phyloP scores from a whole-genome alignment of 2,888 invertebrate genomes.

The Cephus sareptanus region DNA sequence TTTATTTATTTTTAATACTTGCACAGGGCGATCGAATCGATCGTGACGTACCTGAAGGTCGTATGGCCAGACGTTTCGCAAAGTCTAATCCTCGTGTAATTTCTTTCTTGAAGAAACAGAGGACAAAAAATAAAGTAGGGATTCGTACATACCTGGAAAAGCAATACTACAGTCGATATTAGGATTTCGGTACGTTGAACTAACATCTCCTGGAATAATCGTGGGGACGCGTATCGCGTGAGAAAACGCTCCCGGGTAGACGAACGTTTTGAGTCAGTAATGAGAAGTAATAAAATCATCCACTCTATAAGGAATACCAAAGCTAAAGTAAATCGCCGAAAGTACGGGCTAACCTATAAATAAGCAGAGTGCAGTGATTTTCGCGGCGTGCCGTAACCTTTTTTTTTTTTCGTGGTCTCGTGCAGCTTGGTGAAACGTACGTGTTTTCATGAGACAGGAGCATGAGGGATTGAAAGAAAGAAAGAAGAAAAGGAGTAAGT shows the following conservation, averaged over 20 bases:
- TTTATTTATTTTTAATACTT: neutral
- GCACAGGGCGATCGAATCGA: neutral
- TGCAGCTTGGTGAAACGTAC: neutral
- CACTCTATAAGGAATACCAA: neutral
- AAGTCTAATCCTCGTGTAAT: neutral
- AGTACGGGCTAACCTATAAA: neutral
- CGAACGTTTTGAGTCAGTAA: neutral
- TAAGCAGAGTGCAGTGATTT: neutral
- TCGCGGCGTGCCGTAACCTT: neutral
- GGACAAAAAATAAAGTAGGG: neutral
- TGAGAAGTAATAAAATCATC: conserved; percentile 1
- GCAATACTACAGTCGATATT: neutral
- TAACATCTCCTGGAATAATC: neutral
- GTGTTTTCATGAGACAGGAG: neutral
- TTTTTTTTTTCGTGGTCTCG: conserved; percentile 8
- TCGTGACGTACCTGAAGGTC: neutral
- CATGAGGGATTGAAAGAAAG: neutral
- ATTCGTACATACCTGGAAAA: neutral
- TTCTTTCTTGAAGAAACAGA: neutral
- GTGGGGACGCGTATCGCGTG: neutral
- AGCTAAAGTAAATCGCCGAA: neutral
- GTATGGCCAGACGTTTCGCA: neutral
- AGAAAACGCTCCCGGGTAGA: neutral
- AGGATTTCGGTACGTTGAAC: neutral
- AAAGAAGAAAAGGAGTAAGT: neutral